These are phyloP conservation scores for Smittia sp. DNA, from an alignment of 2,888 invertebrate species.

Conservation along the genomic window DNA sequence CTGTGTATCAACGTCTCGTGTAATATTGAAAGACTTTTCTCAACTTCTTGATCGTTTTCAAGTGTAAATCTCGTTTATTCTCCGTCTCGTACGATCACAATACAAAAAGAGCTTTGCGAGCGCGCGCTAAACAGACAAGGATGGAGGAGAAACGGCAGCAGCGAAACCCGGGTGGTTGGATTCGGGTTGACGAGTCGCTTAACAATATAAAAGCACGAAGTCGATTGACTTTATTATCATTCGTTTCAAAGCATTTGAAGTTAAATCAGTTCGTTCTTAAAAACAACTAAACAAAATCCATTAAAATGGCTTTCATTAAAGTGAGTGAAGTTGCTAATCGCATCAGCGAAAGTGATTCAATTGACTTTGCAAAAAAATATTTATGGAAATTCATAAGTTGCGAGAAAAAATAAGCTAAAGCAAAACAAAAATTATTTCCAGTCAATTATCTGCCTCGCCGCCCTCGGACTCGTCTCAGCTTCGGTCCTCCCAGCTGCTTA, in stretches of 20 bases:
- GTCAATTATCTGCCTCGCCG: conserved; percentile 53
- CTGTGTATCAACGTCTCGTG: background rate
- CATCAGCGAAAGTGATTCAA: background rate
- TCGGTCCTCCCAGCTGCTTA: conserved; percentile 50
- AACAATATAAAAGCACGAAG: conserved; percentile 53
- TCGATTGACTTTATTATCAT: conserved; percentile 55
- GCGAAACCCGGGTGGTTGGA: background rate
- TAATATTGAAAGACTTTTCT: background rate
- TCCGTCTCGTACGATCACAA: background rate
- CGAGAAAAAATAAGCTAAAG: background rate
- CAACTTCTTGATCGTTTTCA: background rate
- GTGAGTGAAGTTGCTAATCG: conserved; percentile 48
- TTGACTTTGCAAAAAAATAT: background rate
- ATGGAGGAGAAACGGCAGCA: background rate
- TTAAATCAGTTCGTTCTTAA: conserved; percentile 44
- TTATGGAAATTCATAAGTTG: background rate
- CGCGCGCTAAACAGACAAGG: background rate
- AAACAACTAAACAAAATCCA: conserved; percentile 35
- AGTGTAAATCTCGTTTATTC: background rate
- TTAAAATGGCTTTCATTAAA: conserved; percentile 54
- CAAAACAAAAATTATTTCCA: conserved; percentile 43
- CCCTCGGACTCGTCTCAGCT: conserved; percentile 52
- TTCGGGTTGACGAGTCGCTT: background rate
- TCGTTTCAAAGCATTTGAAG: conserved; percentile 52
- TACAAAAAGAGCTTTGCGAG: background rate